Evolutionary conservation across 1,140 invertebrate species (phyloP).

Genomic region (Trichonephila clavipes): DNA sequence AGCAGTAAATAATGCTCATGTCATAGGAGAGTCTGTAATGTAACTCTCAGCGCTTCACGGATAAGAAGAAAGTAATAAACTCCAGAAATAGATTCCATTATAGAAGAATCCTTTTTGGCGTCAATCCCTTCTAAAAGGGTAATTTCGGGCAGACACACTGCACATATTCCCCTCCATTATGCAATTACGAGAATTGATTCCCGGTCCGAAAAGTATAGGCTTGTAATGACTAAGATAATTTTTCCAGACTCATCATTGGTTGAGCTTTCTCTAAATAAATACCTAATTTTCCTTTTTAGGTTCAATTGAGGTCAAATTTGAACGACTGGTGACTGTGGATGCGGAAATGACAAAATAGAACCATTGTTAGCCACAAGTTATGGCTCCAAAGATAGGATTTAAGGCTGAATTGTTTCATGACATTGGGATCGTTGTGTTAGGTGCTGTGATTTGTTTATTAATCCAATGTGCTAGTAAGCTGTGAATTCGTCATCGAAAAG

Average conservation of each 20-base stretch:
- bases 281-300: neutral
- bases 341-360: neutral
- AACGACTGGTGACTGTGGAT: neutral
- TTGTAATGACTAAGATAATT: neutral
- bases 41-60: neutral
- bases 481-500: neutral
- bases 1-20: neutral
- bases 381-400: neutral
- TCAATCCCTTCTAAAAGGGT: neutral
- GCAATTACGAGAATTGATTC: constrained; percentile 24
- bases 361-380: neutral
- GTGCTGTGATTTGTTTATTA: neutral
- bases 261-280: constrained; percentile 18
- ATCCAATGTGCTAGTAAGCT: neutral
- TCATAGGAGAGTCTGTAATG: neutral
- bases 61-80: neutral
- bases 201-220: neutral
- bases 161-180: neutral
- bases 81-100: constrained; percentile 1
- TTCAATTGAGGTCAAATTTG: constrained; percentile 14
- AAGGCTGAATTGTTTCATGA: neutral
- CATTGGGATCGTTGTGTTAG: neutral
- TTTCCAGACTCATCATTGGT: neutral
- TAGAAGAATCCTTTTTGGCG: neutral
- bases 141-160: neutral